Percentiles rank a stretch among this genome's conserved stretches.
These are phyloP conservation scores for Channa striata DNA, from an alignment of 2,797 vertebrate species.

Conservation along the genomic window DNA sequence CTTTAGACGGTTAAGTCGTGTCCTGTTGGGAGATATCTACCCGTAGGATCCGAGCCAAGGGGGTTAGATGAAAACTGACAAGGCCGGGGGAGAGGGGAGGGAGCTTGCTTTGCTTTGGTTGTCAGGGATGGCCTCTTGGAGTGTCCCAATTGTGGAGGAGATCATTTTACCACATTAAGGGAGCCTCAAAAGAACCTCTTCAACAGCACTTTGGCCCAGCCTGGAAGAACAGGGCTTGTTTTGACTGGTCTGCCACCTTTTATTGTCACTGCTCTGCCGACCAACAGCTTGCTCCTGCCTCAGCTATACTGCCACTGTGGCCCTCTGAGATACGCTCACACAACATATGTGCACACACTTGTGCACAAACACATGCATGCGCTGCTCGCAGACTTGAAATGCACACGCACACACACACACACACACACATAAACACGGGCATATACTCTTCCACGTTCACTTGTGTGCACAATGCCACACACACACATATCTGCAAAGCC, in stretches of 20 bases:
- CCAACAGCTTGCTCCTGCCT: conserved; percentile 68
- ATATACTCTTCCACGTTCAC: background rate
- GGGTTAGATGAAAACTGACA: conserved; percentile 57
- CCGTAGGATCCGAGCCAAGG: conserved; percentile 33
- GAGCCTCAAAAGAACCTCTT: conserved; percentile 87
- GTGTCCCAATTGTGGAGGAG: conserved; percentile 85
- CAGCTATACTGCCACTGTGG: conserved; percentile 42
- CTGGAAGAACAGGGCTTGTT: conserved; percentile 83
- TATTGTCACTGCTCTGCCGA: conserved; percentile 79
- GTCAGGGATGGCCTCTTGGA: conserved; percentile 86
- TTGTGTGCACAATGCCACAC: background rate
- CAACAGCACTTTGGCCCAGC: conserved; percentile 80
- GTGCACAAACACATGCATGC: conserved; percentile 15
- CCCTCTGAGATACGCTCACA: conserved; percentile 36
- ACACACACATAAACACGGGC: background rate
- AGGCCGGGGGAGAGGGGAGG: conserved; percentile 58
- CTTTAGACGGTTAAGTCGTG: background rate
- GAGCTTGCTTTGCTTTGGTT: conserved; percentile 79
- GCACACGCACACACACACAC: conserved; percentile 1
- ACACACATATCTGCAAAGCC: conserved; percentile 8
- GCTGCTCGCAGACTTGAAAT: background rate
- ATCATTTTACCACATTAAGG: conserved; percentile 87
- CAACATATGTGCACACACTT: conserved; percentile 29
- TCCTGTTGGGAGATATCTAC: conserved; percentile 17
- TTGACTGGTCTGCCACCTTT: conserved; percentile 87